Evolutionary conservation across 2,888 invertebrate species (phyloP), one percentile per base, ranked within the genome.

Genomic region (Parnassius apollo): DNA sequence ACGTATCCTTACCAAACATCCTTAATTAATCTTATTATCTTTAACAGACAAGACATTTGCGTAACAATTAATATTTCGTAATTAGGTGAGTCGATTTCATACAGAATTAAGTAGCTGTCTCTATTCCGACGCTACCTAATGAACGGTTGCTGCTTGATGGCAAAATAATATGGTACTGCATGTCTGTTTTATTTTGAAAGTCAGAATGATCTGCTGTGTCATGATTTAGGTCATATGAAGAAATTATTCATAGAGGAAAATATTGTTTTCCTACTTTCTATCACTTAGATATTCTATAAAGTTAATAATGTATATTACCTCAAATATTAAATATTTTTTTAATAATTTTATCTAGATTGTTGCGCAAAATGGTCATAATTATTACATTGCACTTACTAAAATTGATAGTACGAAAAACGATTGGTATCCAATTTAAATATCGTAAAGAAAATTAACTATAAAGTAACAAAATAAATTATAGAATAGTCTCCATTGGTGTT

Each of bases 51-150:
- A 55, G 35, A 44, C 25, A 49, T 35, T 54, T 58, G 25, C 44
- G 13, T 25, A 58, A 55, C 53, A 54, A 59, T 62, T 62, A 62
- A 59, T n/a, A 46, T 63, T 63, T 55, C 46, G 59, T 55, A 66
- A 68, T 65, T 59, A 66, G 64, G 62, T 64, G 65, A 64, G 64
- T 48, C 60, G 61, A 58, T 62, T 65, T 60, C 64, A 64, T 66
- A 66, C 61, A 63, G 63, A 63, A 66, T 62, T 63, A 53, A 57
- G 48, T 57, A 25, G 61, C 42, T 62, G 61, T 63, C 67, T 64
- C 58, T 63, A 50, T 69, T 67, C 62, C 58, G 58, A 59, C 58
- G 63, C 60, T 64, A 60, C 59, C 59, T 66, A 67, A 68, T 69
- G 66, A 67, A 57, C 59, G 64, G 64, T 62, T 65, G 64, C 64